Base-by-base conservation (phyloP, 2,797 vertebrate genomes). In the Delichon dasypus region DNA sequence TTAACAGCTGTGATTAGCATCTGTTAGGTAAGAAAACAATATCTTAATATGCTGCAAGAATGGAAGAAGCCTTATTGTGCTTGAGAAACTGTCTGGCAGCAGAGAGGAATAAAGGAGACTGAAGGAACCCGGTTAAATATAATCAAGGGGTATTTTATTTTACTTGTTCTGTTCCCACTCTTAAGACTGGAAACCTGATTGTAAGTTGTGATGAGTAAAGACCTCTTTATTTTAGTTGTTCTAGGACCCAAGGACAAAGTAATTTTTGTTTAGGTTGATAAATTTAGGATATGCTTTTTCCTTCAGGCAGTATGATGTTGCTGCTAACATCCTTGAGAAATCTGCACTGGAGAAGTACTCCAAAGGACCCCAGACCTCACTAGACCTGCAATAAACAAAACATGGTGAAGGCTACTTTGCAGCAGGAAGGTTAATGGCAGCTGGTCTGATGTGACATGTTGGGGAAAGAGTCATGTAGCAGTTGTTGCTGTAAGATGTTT, bases 391-490 rank as follows among this genome's bases (percentile, higher is more conserved):
- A 5, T 77, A 88, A 86, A 60, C 30, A 47, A 47, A 58, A 58
- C 27, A 17, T 3, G 22, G 12, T 34, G 25, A 64, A 74, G 70
- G 45, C 45, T 48, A 0, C 51, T 50, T 54, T 58, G 71, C 26
- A 62, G 61, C 64, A 40, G 57, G 26, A 82, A 6, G 26, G 32
- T 51, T 67, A 44, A 42, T 72, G 48, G 34, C 13, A 50, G 18
- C 62, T 40, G 16, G 1, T 54, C 60, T 71, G 26, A 18, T 61
- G 45, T 55, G 38, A 51, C 17, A 1, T 21, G 7, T 13, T 3
- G 0, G 14, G 40, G 19, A 61, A 47, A 30, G n/a, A 80, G 14
- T 55, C 0, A 0, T 29, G 18, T 23, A 72, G 50, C 57, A 34
- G 16, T 67, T 85, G 30, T 76, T 95, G 48, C 65, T 66, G 27